Evolutionary conservation across 2,888 invertebrate genomes (phyloP).

Genomic region (Pegoplata infirma): DNA sequence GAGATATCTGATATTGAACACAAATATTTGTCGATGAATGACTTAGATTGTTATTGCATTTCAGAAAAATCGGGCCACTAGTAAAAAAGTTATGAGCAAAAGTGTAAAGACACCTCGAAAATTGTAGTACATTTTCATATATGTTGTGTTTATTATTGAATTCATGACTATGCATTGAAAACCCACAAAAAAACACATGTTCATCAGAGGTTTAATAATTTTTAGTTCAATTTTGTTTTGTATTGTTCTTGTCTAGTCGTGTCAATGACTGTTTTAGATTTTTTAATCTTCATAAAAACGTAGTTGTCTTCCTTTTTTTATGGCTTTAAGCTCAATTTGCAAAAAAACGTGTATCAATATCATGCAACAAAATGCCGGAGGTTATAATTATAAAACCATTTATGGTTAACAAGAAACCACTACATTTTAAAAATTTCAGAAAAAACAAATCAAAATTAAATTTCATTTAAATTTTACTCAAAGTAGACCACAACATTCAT

Average conservation of each 20-base stretch:
- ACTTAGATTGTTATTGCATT: too few relatives aligned
- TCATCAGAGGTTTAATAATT: too few relatives aligned
- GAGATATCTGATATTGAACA: too few relatives aligned
- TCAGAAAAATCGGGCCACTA: too few relatives aligned
- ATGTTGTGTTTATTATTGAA: too few relatives aligned
- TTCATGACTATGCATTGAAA: too few relatives aligned
- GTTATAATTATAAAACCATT: constrained; percentile 28
- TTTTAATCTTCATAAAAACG: constrained; percentile 30
- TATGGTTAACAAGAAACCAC: constrained; percentile 17
- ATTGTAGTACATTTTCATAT: too few relatives aligned
- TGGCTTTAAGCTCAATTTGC: constrained; percentile 21
- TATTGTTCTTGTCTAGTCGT: constrained; percentile 31
- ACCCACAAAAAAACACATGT: too few relatives aligned
- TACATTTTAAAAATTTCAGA: too few relatives aligned
- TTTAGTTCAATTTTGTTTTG: not conserved
- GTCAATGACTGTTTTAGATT: constrained; percentile 52
- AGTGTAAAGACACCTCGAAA: too few relatives aligned
- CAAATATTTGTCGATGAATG: too few relatives aligned
- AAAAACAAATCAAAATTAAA: not conserved
- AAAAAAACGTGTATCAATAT: constrained; percentile 53
- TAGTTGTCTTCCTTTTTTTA: constrained; percentile 17
- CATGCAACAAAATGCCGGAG: constrained; percentile 8
- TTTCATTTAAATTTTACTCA: not conserved
- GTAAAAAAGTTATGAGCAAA: too few relatives aligned
- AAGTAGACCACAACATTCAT: not conserved